Evolutionary conservation across 1,140 invertebrate species (phyloP).

Genomic region (Chelonus insularis): DNA sequence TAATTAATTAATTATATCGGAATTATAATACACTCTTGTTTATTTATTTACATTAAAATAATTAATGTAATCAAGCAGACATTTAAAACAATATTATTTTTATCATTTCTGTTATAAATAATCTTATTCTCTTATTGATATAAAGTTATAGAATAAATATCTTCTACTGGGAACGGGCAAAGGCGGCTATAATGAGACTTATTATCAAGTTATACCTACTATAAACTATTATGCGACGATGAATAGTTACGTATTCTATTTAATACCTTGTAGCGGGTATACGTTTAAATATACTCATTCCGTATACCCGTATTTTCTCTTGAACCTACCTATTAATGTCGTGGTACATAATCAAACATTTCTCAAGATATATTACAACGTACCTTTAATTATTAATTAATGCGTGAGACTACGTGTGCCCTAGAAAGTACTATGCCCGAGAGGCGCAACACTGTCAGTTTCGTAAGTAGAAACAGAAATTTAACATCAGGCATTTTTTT

Average conservation of each 20-base stretch:
- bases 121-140: too few species aligned
- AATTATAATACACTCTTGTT: too few species aligned
- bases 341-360: constrained; percentile 51
- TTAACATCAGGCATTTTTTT: constrained; percentile 38
- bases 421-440: constrained; percentile 58
- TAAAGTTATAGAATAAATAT: too few species aligned
- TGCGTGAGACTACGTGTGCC: constrained; percentile 56
- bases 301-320: constrained; percentile 39
- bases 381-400: constrained; percentile 57
- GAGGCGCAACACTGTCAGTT: constrained; percentile 57
- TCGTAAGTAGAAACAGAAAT: constrained; percentile 58
- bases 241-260: constrained; percentile 35
- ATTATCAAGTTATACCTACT: constrained; percentile 53
- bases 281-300: constrained; percentile 54
- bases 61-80: too few species aligned
- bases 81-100: too few species aligned
- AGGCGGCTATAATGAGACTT: constrained; percentile 47
- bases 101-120: too few species aligned
- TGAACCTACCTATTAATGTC: constrained; percentile 36
- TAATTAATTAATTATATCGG: too few species aligned
- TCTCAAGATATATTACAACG: constrained; percentile 47
- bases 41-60: too few species aligned
- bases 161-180: constrained; percentile 51
- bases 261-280: constrained; percentile 55
- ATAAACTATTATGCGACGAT: constrained; percentile 47